phyloP scores from a whole-genome alignment of 2,888 invertebrate species.

The Stenodema calcarata region DNA sequence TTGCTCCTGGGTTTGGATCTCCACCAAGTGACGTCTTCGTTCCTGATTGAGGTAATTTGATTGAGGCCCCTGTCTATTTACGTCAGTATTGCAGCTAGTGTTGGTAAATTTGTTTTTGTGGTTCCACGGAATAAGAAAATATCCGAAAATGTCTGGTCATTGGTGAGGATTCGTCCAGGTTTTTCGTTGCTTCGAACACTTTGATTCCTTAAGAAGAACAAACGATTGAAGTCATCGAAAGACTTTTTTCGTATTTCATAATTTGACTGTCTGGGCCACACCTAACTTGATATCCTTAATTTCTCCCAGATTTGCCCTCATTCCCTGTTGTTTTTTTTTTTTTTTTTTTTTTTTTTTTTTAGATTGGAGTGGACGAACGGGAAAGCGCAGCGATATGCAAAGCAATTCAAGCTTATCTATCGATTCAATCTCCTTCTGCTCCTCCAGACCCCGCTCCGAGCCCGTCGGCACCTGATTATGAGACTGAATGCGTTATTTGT shows the following conservation, averaged over 20 bases:
- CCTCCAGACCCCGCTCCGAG: slow-evolving; percentile 67
- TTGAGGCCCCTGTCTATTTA: background rate
- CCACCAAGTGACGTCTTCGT: slow-evolving; percentile 35
- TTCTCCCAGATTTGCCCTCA: background rate
- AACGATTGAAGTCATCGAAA: too few species aligned
- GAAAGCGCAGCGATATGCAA: slow-evolving; percentile 16
- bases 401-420: slow-evolving; percentile 65
- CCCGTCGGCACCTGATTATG: slow-evolving; percentile 64
- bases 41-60: slow-evolving; percentile 25
- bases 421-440: slow-evolving; percentile 59
- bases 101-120: too few species aligned
- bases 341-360: background rate
- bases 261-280: too few species aligned
- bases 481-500: slow-evolving; percentile 82
- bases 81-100: too few species aligned
- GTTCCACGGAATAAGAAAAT: too few species aligned
- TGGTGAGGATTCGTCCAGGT: too few species aligned
- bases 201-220: too few species aligned
- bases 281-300: too few species aligned
- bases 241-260: too few species aligned
- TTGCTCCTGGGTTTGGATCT: slow-evolving; percentile 70
- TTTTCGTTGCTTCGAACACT: too few species aligned
- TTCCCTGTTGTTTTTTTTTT: background rate
- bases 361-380: slow-evolving; percentile 10
- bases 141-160: too few species aligned